Evolutionary conservation across 2,797 vertebrate genomes (phyloP), one percentile per base, ranked within the genome.

Genomic region (Typhlichthys eigenmanni): DNA sequence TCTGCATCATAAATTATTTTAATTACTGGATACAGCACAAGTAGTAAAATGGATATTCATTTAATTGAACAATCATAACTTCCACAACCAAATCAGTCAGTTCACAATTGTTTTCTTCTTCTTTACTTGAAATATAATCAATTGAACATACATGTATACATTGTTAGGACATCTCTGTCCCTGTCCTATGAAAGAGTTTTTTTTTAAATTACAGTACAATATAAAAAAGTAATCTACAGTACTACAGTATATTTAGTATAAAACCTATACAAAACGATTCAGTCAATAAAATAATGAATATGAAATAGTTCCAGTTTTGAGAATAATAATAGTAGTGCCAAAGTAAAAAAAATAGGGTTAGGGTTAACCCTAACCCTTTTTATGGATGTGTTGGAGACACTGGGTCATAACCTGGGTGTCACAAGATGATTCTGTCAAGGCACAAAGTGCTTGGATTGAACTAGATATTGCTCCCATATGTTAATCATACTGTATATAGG

Each of bases 91-190:
- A 17, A 29, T 38, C 72, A 65, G 68, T 68, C 77, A 0, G 45
- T 71, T 71, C 16, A 83, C 52, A 65, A 79, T 60, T 12, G 38
- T 52, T 45, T 82, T 58, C 55, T 64, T 16, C 14, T n/a, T 32
- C 60, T 89, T 87, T 87, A 88, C 70, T 87, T 82, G 51, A 89
- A 85, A 86, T 79, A 82, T 81, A 74, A 56, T 64, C 82, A 76
- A 85, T 80, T 74, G 65, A 85, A 81, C 74, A 85, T 59, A 80
- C 62, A 74, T 82, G 67, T 78, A 69, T 74, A 82, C 78, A 82
- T 69, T 66, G 64, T 77, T 62, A 67, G 72, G 76, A 86, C 78
- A 63, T 69, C 0, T 56, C 19, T 24, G 72, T 80, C 72, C 68
- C 16, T 67, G 87, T 88, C 79, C 86, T 86, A 85, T 87, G 74